Evolutionary conservation across 1,140 invertebrate species (phyloP).

Genomic region (Ostrea edulis): DNA sequence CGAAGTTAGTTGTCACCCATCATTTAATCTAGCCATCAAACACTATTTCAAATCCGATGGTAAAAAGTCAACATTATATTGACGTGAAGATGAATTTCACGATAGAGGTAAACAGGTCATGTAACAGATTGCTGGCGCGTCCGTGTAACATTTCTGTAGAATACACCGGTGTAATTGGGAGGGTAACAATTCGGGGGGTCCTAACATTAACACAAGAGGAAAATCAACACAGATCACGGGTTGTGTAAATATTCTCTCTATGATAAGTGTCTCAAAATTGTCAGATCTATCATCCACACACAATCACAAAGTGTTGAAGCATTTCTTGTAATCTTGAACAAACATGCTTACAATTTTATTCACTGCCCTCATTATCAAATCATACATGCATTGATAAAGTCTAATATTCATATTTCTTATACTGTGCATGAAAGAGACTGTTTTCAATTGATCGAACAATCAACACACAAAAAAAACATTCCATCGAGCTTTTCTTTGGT

Average conservation of each 20-base stretch:
- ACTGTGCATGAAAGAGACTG: neutral
- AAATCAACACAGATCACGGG: conserved; percentile 20
- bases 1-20: neutral
- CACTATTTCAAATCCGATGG: neutral
- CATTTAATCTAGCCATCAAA: neutral
- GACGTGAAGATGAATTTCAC: neutral
- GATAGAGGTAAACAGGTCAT: neutral
- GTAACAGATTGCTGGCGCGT: neutral
- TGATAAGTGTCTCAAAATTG: conserved; percentile 23
- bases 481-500: neutral
- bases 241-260: conserved; percentile 5
- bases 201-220: neutral
- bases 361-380: conserved; percentile 2
- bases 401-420: conserved; percentile 12
- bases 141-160: neutral
- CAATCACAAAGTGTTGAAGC: conserved; percentile 6
- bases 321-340: conserved; percentile 1
- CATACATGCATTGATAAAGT: neutral
- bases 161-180: neutral
- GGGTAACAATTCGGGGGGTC: conserved; percentile 8
- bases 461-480: neutral
- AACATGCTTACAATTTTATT: neutral
- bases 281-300: neutral
- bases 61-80: neutral
- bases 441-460: neutral